Base-by-base conservation (phyloP, 2,888 invertebrate genomes). In the Sthenelais limicola region DNA sequence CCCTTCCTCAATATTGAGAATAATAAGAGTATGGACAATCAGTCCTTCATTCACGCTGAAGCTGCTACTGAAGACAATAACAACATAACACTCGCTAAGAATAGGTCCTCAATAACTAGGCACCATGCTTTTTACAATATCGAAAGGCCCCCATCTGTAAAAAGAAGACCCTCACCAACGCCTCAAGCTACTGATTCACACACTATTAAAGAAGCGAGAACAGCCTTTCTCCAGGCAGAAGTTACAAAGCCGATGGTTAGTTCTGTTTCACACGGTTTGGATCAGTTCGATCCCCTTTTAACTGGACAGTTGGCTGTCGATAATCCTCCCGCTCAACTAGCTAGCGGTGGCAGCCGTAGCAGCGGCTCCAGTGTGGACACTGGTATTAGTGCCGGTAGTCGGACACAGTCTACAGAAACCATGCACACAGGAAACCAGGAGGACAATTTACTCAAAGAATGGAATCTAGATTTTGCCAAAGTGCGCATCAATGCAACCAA, bases 271-370 rank as follows among this genome's bases (percentile, higher is more conserved):
- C 62, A 38, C 4, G 54, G 58, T 28, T 49, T 78, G 4, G 77
- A 79, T 15, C 71, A 68, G 52, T 80, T 80, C 51, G 80, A 79
- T 35, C 78, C 79, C 0, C 71, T 79, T 12, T 58, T 76, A 3
- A 73, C 76, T 1, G 80, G 78, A 4, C 76, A 79, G 68, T 54
- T 78, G 49, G 74, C 73, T 15, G 68, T 77, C 30, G 77, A 79
- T 54, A 21, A 24, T 3, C 66, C 74, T 5, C 33, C 66, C 24
- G 24, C 30, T 18, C 33, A 35, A 21, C 49, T 43, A 35, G 30
- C 33, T 21, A 33, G 30, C 15, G n/a, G 33, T 21, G 24, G 35
- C 30, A 62, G 35, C 38, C 52, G 47, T 4, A 30, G 24, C 21
- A 21, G 48, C 24, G 49, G 35, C 4, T 49, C 66, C 3, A 52